Conservation (phyloP, 2,888 invertebrate genomes). For the Laspeyria flexula region DNA sequence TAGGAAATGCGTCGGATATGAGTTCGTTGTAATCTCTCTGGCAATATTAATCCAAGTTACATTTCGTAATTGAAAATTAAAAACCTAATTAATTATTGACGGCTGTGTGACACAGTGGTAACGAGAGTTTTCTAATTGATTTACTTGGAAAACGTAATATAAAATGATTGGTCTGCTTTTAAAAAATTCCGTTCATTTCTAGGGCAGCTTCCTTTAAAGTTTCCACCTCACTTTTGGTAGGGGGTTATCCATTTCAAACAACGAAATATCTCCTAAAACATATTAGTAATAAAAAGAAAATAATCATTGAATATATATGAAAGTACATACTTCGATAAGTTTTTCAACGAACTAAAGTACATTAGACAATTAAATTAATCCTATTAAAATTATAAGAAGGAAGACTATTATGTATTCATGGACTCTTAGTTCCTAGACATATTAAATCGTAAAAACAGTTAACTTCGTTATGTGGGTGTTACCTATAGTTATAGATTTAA, state of each 20-base stretch:
- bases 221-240: too few species aligned
- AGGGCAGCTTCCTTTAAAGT: too few species aligned
- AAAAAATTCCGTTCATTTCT: too few species aligned
- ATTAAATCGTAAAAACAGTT: constrained; percentile 19
- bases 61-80: too few species aligned
- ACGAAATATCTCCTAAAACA: not conserved
- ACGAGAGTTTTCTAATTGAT: too few species aligned
- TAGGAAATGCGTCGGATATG: too few species aligned
- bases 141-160: too few species aligned
- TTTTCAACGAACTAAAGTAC: not conserved
- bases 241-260: constrained; percentile 17
- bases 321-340: not conserved
- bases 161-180: too few species aligned
- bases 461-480: constrained; percentile 46
- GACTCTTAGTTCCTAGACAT: constrained; percentile 34
- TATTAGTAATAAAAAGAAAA: constrained; percentile 2
- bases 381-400: not conserved
- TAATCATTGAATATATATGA: constrained; percentile 2
- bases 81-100: too few species aligned
- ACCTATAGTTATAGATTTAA: constrained; percentile 46
- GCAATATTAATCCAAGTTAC: too few species aligned
- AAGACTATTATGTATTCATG: constrained; percentile 8
- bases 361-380: constrained; percentile 1
- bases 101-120: too few species aligned
- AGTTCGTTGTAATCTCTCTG: too few species aligned